A percentile compares a stretch with the other conserved stretches of the same genome.
Conservation (phyloP, 53 echinoderm and acorn worm species). For the Zoroaster sp. region DNA sequence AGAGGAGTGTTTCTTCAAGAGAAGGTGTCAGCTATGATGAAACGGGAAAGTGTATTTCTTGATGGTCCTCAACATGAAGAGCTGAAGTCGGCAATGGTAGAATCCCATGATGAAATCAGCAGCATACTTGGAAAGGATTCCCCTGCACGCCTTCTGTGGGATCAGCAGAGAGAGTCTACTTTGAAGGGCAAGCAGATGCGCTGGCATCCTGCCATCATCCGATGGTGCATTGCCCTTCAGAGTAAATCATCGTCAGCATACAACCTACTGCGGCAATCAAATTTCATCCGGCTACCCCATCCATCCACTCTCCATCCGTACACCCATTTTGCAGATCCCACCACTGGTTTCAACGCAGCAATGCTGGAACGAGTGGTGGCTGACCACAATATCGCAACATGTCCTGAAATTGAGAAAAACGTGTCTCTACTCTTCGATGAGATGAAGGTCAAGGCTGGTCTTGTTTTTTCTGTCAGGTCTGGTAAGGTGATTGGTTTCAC, state of each 20-base stretch:
- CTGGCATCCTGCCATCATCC: neutral
- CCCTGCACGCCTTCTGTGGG: neutral
- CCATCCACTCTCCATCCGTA: conserved; percentile 50
- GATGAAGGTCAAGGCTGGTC: conserved; percentile 32
- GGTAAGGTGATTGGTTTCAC: too few relatives aligned
- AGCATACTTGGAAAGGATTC: neutral
- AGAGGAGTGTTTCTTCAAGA: too few relatives aligned
- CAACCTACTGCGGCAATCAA: conserved; percentile 16
- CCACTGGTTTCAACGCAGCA: too few relatives aligned
- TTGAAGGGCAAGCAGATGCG: too few relatives aligned
- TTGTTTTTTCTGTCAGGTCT: conserved; percentile 4
- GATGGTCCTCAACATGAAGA: neutral
- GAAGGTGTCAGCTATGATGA: too few relatives aligned
- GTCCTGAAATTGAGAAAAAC: conserved; percentile 20
- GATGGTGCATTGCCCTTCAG: conserved; percentile 30
- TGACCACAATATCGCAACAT: neutral
- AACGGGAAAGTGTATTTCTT: neutral
- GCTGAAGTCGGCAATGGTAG: neutral
- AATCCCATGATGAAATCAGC: neutral
- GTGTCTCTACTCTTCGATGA: conserved; percentile 51
- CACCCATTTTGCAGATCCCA: conserved; percentile 31
- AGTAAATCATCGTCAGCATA: conserved; percentile 4
- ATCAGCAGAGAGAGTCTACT: neutral
- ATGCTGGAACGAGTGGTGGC: too few relatives aligned
- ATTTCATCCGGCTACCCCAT: conserved; percentile 45